Conservation (phyloP, 2,888 invertebrate species). For the Herminia tarsipennalis region DNA sequence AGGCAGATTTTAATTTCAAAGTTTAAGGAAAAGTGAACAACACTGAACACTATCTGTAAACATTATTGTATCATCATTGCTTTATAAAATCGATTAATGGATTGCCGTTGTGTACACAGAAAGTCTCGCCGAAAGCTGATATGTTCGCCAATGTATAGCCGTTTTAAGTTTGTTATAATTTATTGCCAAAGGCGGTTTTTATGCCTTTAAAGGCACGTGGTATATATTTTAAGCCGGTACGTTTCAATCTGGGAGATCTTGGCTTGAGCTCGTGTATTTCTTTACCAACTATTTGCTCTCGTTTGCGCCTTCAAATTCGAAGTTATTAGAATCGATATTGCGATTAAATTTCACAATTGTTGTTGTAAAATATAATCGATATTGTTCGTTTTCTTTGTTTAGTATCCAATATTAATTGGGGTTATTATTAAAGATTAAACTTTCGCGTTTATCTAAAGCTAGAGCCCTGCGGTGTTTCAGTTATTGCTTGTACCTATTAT, state of each 20-base stretch:
- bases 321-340: slow-evolving; percentile 31
- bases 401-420: background rate
- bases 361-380: background rate
- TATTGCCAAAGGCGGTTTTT: slow-evolving; percentile 67
- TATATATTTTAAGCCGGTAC: slow-evolving; percentile 71
- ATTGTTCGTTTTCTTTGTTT: background rate
- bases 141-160: slow-evolving; percentile 7
- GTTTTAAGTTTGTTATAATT: slow-evolving; percentile 64
- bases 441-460: too few species aligned
- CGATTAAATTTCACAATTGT: slow-evolving; percentile 21
- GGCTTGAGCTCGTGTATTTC: slow-evolving; percentile 54
- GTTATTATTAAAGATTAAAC: too few species aligned
- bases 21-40: too few species aligned
- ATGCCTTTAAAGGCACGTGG: slow-evolving; percentile 72
- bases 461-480: too few species aligned
- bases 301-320: slow-evolving; percentile 44
- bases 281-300: slow-evolving; percentile 59
- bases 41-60: too few species aligned
- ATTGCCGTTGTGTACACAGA: too few species aligned
- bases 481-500: too few species aligned
- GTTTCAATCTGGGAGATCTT: slow-evolving; percentile 80
- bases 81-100: too few species aligned
- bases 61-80: too few species aligned
- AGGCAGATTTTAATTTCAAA: too few species aligned
- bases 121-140: too few species aligned